These are phyloP conservation scores for Osmoderma eremita DNA, from an alignment of 2,888 invertebrate species.

Conservation along the genomic window DNA sequence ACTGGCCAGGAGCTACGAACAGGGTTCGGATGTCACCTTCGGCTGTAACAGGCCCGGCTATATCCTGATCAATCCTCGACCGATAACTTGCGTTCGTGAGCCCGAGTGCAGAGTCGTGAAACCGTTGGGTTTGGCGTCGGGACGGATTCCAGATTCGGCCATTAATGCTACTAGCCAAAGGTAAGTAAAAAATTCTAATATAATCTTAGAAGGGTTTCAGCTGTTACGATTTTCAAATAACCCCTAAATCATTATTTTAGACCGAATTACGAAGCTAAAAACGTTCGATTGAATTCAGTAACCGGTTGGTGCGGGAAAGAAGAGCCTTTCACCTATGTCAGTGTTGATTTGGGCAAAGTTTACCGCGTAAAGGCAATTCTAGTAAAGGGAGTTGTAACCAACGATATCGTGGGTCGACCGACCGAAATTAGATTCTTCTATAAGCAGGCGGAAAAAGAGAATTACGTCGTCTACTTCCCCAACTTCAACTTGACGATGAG, in stretches of 20 bases:
- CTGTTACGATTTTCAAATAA: too few relatives aligned
- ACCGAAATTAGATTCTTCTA: slow-evolving; percentile 98
- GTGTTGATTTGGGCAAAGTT: slow-evolving; percentile 93
- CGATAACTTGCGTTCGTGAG: slow-evolving; percentile 89
- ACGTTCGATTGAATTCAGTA: slow-evolving; percentile 89
- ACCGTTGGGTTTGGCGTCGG: slow-evolving; percentile 91
- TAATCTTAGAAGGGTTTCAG: too few relatives aligned
- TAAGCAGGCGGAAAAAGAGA: slow-evolving; percentile 92
- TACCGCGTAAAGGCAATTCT: slow-evolving; percentile 91
- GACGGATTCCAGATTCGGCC: slow-evolving; percentile 92
- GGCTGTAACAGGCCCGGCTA: slow-evolving; percentile 92
- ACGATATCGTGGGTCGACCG: slow-evolving; percentile 93
- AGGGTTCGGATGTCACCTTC: slow-evolving; percentile 91
- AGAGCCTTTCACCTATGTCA: slow-evolving; percentile 95
- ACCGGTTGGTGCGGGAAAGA: slow-evolving; percentile 98
- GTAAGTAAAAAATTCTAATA: slow-evolving; percentile 28
- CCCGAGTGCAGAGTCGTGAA: slow-evolving; percentile 94
- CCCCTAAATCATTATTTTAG: too few relatives aligned
- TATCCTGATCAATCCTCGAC: slow-evolving; percentile 89
- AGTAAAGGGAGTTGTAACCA: slow-evolving; percentile 94
- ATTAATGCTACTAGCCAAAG: slow-evolving; percentile 93
- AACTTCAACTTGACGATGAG: slow-evolving; percentile 95
- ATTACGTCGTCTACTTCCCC: slow-evolving; percentile 96
- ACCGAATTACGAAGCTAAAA: slow-evolving; percentile 90
- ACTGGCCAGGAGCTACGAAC: slow-evolving; percentile 83